Evolutionary conservation across 2,797 vertebrate species (phyloP), one percentile per base, ranked within the genome.

Genomic region (Anabacerthia variegaticeps): DNA sequence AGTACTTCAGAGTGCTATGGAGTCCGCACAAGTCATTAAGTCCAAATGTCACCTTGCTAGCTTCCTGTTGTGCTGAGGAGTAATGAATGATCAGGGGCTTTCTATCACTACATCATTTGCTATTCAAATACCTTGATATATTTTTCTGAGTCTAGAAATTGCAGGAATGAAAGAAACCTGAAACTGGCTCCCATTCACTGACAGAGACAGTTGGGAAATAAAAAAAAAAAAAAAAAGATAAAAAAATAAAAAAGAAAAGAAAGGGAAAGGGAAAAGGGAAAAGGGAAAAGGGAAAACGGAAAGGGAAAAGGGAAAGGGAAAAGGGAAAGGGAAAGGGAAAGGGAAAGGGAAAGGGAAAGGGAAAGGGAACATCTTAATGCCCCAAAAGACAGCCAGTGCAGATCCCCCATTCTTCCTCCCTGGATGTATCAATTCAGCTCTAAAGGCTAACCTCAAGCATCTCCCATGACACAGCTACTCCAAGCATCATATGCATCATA

Each of bases 141-240:
- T 49, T 76, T 87, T 87, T 72, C 43, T 75, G 39, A 55, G 12
- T 44, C 24, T 62, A 73, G 71, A 84, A 84, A 75, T 5, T 37
- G 6, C 41, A 67, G 27, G 26, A 61, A 68, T 30, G 14, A 34
- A 75, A 52, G 52, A 84, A 26, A 8, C 4, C 10, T 56, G 32
- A 22, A 86, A 75, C 2, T 84, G 15, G 65, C 10, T 78, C 28
- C 19, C 14, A 51, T 59, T 81, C 30, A 72, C 9, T 48, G 10
- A 6, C 13, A 83, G 3, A 48, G 20, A 10, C 10, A 46, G 41
- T 6, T 1, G 27, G n/a, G 34, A 39, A 5, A 24, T 9, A 2
- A 13, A 7, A 17, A 23, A 8, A 7, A 15, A 32, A 23, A 8
- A 7, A 15, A 16, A n/a, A 17, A 34, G 0, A 5, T 22, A 13